Base-by-base conservation (phyloP, 2,797 vertebrate genomes). In the Phrynocephalus guinanensis region DNA sequence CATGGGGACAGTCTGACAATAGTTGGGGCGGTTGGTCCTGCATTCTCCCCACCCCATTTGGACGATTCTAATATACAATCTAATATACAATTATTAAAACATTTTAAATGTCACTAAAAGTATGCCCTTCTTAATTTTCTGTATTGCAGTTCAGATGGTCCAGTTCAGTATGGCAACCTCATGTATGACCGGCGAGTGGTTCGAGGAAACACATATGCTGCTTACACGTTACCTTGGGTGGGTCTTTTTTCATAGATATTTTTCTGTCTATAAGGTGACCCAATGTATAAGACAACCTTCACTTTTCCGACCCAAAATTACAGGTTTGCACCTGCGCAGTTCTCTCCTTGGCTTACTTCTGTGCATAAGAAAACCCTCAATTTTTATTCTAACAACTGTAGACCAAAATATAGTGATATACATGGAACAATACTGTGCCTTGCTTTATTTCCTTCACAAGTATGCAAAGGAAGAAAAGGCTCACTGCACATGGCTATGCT, bases 111-210 rank as follows among this genome's bases (percentile, higher is more conserved):
- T 22, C 3, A 68, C 6, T 26, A 73, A 60, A 85, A 50, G 77
- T 66, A 24, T 56, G 22, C 26, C 44, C 48, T 11, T 30, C 8
- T 73, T 78, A 66, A 44, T 72, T 79, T 88, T 30, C 38, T 91
- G 3, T 89, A 68, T 94, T 91, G 6, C 94, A 99, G 98, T 89
- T 87, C 87, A 68, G 97, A 96, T 78, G 94, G 92, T 1, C 84
- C 93, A 1, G 5, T n/a, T 11, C 91, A 3, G 44, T 97, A 96
- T 83, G 96, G 97, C 88, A 99, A 99, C 94, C 98, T 99, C 77
- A 98, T 98, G 98, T 97, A 97, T 76, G 99, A 99, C 93, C 95
- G 97, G 1, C 97, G 98, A n/a, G 98, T 99, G 86, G 96, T 99
- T 92, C 97, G 98, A 67, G 98, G 99, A 93, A 98, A 97, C 91